A percentile compares a stretch with the other conserved stretches of the same genome.
These are phyloP conservation scores for Copsychus sechellarum DNA, from an alignment of 2,113 vertebrate species.

Conservation along the genomic window DNA sequence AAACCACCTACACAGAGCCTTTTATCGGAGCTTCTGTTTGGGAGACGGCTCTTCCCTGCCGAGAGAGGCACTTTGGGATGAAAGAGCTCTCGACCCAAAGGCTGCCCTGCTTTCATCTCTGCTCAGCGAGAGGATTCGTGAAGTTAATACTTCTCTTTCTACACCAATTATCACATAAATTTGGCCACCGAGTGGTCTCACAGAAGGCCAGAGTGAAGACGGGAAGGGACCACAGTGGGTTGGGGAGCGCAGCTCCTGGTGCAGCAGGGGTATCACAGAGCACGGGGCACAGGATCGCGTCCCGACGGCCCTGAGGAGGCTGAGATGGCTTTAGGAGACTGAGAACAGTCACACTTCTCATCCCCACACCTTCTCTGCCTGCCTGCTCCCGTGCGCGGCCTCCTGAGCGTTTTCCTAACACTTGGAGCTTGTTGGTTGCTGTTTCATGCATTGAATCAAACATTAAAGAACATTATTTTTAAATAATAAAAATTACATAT, in stretches of 20 bases:
- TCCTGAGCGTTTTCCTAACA: not conserved
- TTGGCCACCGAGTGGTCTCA: rapidly evolving
- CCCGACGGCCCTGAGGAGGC: not conserved
- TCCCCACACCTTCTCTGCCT: not conserved
- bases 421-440: not conserved
- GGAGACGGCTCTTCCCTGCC: not conserved
- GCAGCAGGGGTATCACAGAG: not conserved
- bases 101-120: not conserved
- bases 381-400: rapidly evolving
- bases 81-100: not conserved
- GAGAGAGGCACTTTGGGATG: not conserved
- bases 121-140: rapidly evolving
- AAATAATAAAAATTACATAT: not conserved
- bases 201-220: not conserved
- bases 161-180: not conserved
- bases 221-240: not conserved
- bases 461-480: not conserved
- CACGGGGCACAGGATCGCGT: rapidly evolving
- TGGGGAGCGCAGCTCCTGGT: not conserved
- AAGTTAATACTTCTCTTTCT: not conserved
- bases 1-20: not conserved
- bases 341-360: too few species aligned
- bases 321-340: too few species aligned
- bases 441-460: not conserved
- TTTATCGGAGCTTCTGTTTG: rapidly evolving